Evolutionary conservation across 2,113 vertebrate genomes (phyloP).

Genomic region (Turdus rufiventris): DNA sequence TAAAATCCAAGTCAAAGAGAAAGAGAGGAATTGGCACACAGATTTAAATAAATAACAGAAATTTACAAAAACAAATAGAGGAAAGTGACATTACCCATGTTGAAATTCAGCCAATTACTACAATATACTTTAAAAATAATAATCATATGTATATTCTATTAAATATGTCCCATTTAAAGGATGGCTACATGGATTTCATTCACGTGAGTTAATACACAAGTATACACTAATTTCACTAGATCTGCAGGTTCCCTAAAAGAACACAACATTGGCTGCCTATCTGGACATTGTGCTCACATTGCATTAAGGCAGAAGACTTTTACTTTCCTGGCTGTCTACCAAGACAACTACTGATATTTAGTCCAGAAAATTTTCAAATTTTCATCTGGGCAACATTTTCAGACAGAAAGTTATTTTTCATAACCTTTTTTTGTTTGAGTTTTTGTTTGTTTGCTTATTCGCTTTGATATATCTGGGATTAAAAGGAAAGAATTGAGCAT

Average conservation of each 20-base stretch:
- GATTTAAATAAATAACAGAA: neutral
- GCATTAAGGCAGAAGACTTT: neutral
- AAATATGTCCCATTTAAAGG: neutral
- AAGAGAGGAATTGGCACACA: neutral
- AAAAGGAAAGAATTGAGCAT: neutral
- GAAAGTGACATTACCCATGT: neutral
- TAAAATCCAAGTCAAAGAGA: neutral
- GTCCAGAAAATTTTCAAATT: neutral
- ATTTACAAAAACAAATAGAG: neutral
- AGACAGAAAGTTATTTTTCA: neutral
- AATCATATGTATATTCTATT: too few relatives aligned
- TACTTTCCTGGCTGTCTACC: neutral
- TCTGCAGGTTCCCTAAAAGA: neutral
- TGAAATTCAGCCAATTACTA: neutral
- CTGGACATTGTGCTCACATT: neutral
- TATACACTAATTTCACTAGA: neutral
- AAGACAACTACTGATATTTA: neutral
- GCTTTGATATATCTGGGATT: neutral
- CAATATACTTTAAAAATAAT: neutral
- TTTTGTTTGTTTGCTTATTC: neutral
- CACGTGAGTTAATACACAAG: neutral
- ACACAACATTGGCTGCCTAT: rapidly evolving
- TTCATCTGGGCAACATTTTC: neutral
- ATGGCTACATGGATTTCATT: neutral
- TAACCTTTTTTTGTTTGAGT: rapidly evolving